Evolutionary conservation across 2,888 invertebrate species (phyloP).

Genomic region (Andrena trimmerana): DNA sequence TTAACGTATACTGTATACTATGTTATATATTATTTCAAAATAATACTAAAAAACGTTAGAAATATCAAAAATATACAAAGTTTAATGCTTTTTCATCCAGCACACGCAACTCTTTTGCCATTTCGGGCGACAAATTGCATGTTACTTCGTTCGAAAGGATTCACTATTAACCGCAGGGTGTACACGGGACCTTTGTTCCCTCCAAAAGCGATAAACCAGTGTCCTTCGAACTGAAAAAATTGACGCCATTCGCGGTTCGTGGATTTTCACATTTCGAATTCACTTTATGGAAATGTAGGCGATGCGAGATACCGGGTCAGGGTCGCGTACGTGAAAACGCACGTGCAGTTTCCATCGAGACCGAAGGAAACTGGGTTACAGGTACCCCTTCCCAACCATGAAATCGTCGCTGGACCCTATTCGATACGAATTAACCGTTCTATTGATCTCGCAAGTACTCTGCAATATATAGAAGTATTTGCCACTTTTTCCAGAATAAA

Average conservation of each 20-base stretch:
- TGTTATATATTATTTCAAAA: not conserved
- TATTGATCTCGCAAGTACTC: too few species aligned
- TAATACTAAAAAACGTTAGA: too few species aligned
- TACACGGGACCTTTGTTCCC: not conserved
- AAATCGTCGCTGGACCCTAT: not conserved
- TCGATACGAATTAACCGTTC: too few species aligned
- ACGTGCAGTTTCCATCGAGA: slow-evolving; percentile 3
- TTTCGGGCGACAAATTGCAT: not conserved
- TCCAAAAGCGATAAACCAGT: not conserved
- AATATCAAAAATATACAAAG: not conserved
- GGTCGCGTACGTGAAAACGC: slow-evolving; percentile 1
- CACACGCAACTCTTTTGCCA: not conserved
- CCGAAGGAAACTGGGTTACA: slow-evolving; percentile 9
- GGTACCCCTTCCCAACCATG: not conserved
- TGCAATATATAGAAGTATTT: too few species aligned
- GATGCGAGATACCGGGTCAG: not conserved
- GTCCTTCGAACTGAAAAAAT: not conserved
- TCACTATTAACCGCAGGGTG: not conserved
- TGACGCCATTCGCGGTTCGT: not conserved
- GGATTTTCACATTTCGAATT: not conserved
- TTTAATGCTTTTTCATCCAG: too few species aligned
- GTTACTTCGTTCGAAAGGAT: not conserved
- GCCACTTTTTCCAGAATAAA: too few species aligned
- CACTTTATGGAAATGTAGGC: not conserved
- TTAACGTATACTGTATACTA: too few species aligned